Conservation (phyloP, 2,113 vertebrate species). For the Riparia riparia region DNA sequence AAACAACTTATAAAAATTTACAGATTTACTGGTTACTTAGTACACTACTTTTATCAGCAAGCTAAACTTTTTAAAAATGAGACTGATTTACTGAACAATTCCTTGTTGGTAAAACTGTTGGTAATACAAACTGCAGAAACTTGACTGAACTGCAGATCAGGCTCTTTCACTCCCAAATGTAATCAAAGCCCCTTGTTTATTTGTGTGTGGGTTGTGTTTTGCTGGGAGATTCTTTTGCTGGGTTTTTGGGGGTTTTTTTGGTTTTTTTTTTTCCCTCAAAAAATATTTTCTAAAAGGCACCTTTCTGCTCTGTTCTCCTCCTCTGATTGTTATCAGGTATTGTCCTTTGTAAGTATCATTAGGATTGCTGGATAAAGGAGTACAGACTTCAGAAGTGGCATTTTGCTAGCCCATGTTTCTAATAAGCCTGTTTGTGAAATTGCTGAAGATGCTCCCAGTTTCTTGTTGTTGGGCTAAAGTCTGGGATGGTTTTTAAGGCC, state of each 20-base stretch:
- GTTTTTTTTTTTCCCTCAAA: neutral
- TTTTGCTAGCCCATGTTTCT: neutral
- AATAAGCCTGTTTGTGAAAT: neutral
- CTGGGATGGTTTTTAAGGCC: neutral
- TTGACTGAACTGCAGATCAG: slow-evolving; percentile 47
- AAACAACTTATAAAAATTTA: slow-evolving; percentile 50
- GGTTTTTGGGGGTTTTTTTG: too few relatives aligned
- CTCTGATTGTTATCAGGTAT: neutral
- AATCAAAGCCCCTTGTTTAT: neutral
- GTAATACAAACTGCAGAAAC: neutral
- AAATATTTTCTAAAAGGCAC: neutral
- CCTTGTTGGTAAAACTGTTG: slow-evolving; percentile 56
- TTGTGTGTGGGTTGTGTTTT: neutral
- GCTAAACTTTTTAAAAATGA: neutral
- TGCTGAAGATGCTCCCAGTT: neutral
- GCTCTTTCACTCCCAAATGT: neutral
- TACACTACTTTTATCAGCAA: slow-evolving; percentile 54
- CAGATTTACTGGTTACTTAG: slow-evolving; percentile 38
- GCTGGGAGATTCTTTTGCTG: neutral
- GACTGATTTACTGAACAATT: slow-evolving; percentile 7
- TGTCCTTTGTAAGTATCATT: neutral
- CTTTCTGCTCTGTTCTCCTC: neutral
- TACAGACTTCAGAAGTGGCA: neutral
- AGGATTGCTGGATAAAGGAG: neutral
- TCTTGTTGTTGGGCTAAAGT: rapidly evolving